Evolutionary conservation across 2,113 vertebrate species (phyloP).

Genomic region (Entomyzon cyanotis): DNA sequence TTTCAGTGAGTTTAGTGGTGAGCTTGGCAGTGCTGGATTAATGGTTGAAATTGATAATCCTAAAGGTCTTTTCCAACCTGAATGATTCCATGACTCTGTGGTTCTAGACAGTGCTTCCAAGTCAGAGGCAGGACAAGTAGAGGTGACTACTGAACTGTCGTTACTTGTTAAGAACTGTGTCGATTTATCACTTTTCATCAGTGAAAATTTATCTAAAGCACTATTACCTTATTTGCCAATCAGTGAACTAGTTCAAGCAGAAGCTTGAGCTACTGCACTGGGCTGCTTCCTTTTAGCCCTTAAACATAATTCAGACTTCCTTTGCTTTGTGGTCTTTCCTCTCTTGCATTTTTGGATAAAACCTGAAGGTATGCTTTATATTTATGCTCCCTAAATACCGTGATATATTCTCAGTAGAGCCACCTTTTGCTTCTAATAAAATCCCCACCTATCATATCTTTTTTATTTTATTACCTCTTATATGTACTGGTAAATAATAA

Average conservation of each 20-base stretch:
- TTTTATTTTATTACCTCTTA: background rate
- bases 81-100: background rate
- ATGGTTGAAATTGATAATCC: background rate
- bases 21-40: background rate
- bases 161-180: background rate
- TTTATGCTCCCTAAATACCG: background rate
- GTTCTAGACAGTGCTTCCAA: background rate
- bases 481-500: background rate
- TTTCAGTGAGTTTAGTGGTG: background rate
- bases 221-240: background rate
- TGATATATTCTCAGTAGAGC: background rate
- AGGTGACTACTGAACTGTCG: background rate
- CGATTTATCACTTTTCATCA: background rate
- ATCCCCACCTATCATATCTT: background rate
- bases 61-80: background rate
- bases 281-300: background rate
- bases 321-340: background rate
- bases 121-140: background rate
- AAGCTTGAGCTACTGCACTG: background rate
- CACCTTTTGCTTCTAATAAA: constrained; percentile 2
- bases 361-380: background rate
- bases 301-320: background rate
- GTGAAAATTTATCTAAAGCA: background rate
- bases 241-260: background rate
- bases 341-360: background rate